Percentiles rank a stretch among this genome's conserved stretches.
These are phyloP conservation scores for Colius striatus DNA, from an alignment of 2,113 vertebrate species.

Conservation along the genomic window DNA sequence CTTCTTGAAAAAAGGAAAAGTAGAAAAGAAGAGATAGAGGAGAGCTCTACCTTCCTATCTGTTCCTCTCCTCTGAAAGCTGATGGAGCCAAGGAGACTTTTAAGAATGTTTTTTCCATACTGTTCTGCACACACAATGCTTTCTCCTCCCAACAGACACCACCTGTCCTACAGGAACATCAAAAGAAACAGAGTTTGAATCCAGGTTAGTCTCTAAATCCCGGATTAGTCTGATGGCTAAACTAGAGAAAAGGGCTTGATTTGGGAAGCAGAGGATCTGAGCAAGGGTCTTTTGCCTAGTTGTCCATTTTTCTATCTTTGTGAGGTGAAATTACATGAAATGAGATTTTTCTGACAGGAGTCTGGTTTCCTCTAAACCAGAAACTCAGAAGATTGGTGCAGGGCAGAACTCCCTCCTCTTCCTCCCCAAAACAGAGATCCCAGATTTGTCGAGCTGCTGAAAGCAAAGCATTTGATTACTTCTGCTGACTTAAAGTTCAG, in stretches of 20 bases:
- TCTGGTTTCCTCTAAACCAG: not conserved
- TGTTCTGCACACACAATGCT: slow-evolving; percentile 6
- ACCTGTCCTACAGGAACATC: slow-evolving; percentile 6
- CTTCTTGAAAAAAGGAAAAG: not conserved
- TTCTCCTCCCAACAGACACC: slow-evolving; percentile 4
- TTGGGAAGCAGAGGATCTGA: not conserved
- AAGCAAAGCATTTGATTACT: slow-evolving; percentile 6
- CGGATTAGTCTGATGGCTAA: not conserved
- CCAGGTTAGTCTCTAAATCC: slow-evolving; percentile 47
- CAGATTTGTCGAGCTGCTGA: not conserved
- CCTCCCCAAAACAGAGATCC: not conserved
- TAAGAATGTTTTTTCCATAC: not conserved
- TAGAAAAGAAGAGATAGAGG: not conserved
- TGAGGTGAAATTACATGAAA: not conserved
- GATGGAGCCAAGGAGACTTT: slow-evolving; percentile 2
- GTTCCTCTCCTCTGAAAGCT: slow-evolving; percentile 46
- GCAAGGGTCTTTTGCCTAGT: not conserved
- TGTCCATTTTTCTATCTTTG: not conserved
- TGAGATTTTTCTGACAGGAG: not conserved
- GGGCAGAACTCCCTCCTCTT: not conserved
- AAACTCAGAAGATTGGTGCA: not conserved
- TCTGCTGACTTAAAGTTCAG: not conserved
- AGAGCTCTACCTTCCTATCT: not conserved
- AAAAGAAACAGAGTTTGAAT: slow-evolving; percentile 6
- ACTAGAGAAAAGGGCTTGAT: not conserved